Evolutionary conservation across 35 echinoderm and acorn worm genomes (phyloP).

Genomic region (Ophiothrix spiculata): DNA sequence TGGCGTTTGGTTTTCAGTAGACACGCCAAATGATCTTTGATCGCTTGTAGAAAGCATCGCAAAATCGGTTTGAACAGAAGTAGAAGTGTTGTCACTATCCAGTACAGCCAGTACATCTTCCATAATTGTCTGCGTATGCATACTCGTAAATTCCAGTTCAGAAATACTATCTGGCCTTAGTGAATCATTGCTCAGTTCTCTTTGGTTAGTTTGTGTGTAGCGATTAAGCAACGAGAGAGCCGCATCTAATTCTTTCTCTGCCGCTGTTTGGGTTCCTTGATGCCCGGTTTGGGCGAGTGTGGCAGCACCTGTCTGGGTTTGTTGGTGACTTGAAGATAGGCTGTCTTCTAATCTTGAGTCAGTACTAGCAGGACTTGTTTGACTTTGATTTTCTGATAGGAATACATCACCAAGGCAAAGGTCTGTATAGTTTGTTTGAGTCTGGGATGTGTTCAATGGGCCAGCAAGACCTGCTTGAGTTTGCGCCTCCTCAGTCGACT

Average conservation of each 20-base stretch:
- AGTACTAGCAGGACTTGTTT: background rate
- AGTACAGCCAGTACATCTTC: background rate
- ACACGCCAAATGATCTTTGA: background rate
- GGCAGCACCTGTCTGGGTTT: background rate
- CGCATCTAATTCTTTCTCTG: constrained; percentile 6
- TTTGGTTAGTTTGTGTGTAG: background rate
- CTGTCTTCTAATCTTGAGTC: background rate
- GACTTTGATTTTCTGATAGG: background rate
- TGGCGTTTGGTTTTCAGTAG: background rate
- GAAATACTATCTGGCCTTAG: background rate
- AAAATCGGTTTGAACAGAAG: background rate
- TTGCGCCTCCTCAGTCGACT: background rate
- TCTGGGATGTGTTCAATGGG: background rate
- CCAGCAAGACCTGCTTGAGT: background rate
- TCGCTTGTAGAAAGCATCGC: background rate
- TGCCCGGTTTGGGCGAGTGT: background rate
- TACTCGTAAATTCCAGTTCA: background rate
- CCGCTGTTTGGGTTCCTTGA: background rate
- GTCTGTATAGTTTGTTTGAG: background rate
- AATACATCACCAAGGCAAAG: constrained; percentile 4
- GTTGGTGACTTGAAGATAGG: background rate
- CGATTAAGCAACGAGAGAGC: background rate
- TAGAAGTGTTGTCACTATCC: background rate
- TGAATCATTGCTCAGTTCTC: background rate
- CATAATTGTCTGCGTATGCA: background rate